Conservation (phyloP, 1,140 invertebrate genomes). For the Aphaenogaster floridana region DNA sequence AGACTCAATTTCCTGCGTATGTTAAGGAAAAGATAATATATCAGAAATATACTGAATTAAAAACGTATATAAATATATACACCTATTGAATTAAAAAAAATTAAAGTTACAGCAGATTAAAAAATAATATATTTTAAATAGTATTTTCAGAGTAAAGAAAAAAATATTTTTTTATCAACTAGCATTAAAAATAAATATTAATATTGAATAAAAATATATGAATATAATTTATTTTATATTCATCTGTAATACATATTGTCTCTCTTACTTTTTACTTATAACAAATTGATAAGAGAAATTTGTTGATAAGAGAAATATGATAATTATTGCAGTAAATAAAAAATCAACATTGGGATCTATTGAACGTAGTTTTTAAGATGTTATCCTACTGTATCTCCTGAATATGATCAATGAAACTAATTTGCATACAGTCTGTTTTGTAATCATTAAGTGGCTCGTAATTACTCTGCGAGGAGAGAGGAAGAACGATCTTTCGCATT, state of each 20-base stretch:
- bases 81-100: not conserved
- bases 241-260: not conserved
- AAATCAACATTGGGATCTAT: not conserved
- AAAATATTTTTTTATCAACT: not conserved
- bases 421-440: conserved; percentile 35
- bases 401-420: conserved; percentile 15
- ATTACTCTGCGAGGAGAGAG: conserved; percentile 36
- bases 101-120: not conserved
- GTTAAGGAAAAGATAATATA: not conserved
- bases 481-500: conserved; percentile 8
- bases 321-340: not conserved
- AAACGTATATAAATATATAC: not conserved
- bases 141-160: not conserved
- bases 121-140: not conserved
- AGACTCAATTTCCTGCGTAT: not conserved
- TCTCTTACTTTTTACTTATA: not conserved
- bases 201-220: not conserved
- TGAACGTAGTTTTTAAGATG: not conserved
- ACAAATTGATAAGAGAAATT: not conserved
- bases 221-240: not conserved
- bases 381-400: not conserved
- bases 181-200: not conserved
- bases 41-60: not conserved
- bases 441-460: conserved; percentile 35
- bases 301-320: not conserved